phyloP scores from a whole-genome alignment of 1,140 invertebrate species.

The Drosophila repletoides region DNA sequence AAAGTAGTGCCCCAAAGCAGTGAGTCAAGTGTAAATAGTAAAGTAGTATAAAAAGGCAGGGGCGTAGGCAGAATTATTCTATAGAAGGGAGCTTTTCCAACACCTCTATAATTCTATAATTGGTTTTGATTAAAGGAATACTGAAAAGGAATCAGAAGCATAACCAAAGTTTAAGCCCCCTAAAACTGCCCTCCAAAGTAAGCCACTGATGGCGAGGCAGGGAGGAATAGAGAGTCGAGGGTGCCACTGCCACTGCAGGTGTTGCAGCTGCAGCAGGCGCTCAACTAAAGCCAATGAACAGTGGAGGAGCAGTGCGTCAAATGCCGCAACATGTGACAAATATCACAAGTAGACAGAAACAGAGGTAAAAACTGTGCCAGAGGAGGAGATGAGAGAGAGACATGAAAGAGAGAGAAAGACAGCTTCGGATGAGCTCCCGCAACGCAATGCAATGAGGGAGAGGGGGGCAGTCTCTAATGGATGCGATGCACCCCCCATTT shows the following conservation, averaged over 20 bases:
- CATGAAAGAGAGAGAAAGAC: constrained; percentile 3
- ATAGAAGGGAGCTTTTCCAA: no score
- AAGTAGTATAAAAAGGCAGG: neutral
- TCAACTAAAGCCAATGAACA: constrained; percentile 68
- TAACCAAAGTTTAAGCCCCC: no score
- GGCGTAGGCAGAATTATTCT: no score
- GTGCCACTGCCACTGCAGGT: neutral
- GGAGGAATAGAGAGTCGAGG: neutral
- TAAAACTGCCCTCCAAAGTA: no score
- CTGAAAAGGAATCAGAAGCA: no score
- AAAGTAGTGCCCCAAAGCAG: constrained; percentile 18
- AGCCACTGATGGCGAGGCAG: no score
- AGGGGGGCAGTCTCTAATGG: constrained; percentile 2
- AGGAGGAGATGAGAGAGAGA: neutral
- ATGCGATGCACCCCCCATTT: constrained; percentile 17
- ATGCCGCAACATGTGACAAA: constrained; percentile 44
- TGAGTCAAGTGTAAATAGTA: constrained; percentile 36
- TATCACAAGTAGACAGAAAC: constrained; percentile 42
- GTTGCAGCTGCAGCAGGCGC: constrained; percentile 54
- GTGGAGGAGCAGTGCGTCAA: constrained; percentile 56
- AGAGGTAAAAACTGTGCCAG: no score
- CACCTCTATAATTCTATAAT: no score
- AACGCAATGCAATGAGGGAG: constrained; percentile 37
- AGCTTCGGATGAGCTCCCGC: constrained; percentile 4
- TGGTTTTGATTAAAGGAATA: no score